phyloP scores from a whole-genome alignment of 2,113 vertebrate genomes.

The Tenrec ecaudatus region DNA sequence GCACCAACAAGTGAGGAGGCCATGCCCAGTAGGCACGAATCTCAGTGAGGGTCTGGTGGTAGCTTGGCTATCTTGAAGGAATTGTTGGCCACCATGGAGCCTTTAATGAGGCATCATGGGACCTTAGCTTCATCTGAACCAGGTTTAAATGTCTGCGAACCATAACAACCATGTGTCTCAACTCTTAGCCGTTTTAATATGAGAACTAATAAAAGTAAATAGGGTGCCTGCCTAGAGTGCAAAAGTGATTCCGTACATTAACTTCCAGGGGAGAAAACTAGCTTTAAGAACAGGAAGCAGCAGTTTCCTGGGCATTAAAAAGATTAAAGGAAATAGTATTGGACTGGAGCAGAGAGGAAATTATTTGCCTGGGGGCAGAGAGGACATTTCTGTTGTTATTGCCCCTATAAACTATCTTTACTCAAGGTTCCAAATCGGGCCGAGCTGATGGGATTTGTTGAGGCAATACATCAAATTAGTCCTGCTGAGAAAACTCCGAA shows the following conservation, averaged over 20 bases:
- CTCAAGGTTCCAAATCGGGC: slow-evolving; percentile 32
- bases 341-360: slow-evolving; percentile 70
- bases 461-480: slow-evolving; percentile 74
- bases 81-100: not conserved
- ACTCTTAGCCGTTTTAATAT: slow-evolving; percentile 28
- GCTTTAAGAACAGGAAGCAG: slow-evolving; percentile 52
- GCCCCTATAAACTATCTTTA: slow-evolving; percentile 75
- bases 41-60: not conserved
- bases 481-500: slow-evolving; percentile 55
- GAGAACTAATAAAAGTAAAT: slow-evolving; percentile 60
- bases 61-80: slow-evolving; percentile 20
- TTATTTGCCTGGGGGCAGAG: slow-evolving; percentile 68
- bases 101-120: not conserved
- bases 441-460: slow-evolving; percentile 70
- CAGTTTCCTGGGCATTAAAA: slow-evolving; percentile 69
- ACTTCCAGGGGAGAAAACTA: slow-evolving; percentile 62
- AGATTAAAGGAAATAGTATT: slow-evolving; percentile 72
- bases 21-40: not conserved
- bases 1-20: not conserved
- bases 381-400: slow-evolving; percentile 76
- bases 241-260: slow-evolving; percentile 65
- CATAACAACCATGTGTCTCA: slow-evolving; percentile 6
- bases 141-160: not conserved
- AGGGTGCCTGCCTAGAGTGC: not conserved
- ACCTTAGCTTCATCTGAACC: not conserved